Conservation (phyloP, 1,140 invertebrate genomes). For the Andricus grossulariae region DNA sequence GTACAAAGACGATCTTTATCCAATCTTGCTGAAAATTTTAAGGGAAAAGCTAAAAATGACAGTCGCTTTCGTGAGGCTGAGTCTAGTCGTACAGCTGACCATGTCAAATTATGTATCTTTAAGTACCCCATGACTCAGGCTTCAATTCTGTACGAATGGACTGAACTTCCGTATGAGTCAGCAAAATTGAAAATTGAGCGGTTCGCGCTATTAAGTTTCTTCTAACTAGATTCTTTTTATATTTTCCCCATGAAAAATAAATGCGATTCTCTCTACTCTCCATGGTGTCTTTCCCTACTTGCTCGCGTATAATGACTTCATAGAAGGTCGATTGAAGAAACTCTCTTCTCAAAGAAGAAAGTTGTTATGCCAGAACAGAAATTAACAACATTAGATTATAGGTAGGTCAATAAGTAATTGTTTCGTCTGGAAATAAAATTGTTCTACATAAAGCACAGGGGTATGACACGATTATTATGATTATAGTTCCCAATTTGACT, state of each 20-base stretch:
- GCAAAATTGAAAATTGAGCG: conserved; percentile 29
- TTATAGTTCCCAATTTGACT: no score
- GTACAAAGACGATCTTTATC: no score
- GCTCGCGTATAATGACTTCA: not conserved
- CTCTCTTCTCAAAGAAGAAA: no score
- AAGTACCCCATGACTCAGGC: conserved; percentile 19
- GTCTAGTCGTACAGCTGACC: not conserved
- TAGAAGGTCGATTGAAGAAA: not conserved
- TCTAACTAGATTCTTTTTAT: not conserved
- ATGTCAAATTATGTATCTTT: not conserved
- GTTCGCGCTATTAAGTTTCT: conserved; percentile 8
- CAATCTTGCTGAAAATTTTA: no score
- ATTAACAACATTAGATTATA: no score
- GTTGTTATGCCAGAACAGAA: no score
- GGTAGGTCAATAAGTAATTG: no score
- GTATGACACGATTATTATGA: no score
- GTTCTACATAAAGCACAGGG: no score
- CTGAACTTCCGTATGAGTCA: conserved; percentile 8
- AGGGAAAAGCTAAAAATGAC: not conserved
- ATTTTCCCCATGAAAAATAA: conserved; percentile 8
- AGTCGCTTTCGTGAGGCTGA: not conserved
- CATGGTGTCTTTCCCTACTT: conserved; percentile 13
- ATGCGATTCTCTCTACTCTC: not conserved
- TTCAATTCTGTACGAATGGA: not conserved
- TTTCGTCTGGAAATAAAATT: no score